These are phyloP conservation scores for Bergia sp. DNA, from an alignment of 92 coral and sea anemone genomes.

Conservation along the genomic window DNA sequence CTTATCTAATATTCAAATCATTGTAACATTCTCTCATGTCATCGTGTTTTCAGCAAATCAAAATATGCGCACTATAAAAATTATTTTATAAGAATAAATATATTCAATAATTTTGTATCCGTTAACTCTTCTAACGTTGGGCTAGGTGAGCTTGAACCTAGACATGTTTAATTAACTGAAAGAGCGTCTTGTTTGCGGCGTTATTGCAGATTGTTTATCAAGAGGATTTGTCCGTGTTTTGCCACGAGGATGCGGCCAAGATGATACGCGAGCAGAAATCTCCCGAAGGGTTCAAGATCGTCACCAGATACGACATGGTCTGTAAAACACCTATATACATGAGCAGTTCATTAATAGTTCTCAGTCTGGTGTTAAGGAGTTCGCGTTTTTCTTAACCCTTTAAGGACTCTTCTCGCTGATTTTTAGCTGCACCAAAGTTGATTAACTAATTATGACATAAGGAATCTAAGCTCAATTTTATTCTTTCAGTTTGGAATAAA, in stretches of 20 bases:
- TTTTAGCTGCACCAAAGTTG: no score
- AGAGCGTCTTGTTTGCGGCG: neutral
- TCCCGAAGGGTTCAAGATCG: conserved; percentile 11
- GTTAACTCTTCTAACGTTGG: neutral
- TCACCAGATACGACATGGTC: conserved; percentile 37
- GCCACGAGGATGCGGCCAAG: conserved; percentile 28
- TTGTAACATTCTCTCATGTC: no score
- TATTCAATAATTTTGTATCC: neutral
- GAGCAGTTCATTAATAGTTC: no score
- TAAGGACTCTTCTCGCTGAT: no score
- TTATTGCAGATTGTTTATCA: conserved; percentile 6
- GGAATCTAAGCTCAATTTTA: no score
- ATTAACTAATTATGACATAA: no score
- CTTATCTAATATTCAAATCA: no score
- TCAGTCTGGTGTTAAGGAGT: neutral
- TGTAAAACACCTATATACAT: neutral
- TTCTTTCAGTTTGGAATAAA: no score
- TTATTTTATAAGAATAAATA: no score
- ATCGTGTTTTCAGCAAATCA: no score
- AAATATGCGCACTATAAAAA: no score
- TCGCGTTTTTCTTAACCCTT: no score
- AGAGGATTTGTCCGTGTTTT: conserved; percentile 25
- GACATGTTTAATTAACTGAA: neutral
- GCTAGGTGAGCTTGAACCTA: neutral
- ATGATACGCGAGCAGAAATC: conserved; percentile 26